A percentile compares a stretch with the other conserved stretches of the same genome.
Evolutionary conservation across 2,113 vertebrate genomes (phyloP).

Genomic region (Leucopsar rothschildi): DNA sequence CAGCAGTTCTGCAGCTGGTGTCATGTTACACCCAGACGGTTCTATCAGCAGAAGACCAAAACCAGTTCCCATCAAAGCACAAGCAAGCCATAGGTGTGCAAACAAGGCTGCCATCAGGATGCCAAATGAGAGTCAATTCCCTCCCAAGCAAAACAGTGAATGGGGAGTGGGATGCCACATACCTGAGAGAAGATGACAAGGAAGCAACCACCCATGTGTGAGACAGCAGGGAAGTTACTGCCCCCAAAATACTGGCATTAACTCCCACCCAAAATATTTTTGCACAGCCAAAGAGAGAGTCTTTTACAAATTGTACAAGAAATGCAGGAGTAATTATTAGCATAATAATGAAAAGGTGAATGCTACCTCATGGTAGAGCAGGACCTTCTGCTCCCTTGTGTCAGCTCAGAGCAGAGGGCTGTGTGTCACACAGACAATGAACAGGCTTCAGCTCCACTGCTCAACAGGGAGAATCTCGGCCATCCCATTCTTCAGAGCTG

Average conservation of each 20-base stretch:
- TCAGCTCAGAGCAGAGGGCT: neutral
- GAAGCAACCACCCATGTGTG: neutral
- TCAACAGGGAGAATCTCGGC: neutral
- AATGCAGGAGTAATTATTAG: neutral
- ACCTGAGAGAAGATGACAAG: neutral
- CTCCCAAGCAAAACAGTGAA: neutral
- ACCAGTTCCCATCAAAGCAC: neutral
- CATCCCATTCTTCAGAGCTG: neutral
- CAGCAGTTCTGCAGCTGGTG: neutral
- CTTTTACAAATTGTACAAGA: neutral
- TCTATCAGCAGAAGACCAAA: neutral
- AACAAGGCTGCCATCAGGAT: neutral
- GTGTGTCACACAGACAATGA: accelerated
- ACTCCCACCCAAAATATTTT: neutral
- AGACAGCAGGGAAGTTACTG: neutral
- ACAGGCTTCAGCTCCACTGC: neutral
- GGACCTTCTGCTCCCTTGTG: neutral
- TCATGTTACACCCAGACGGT: accelerated
- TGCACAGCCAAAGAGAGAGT: neutral
- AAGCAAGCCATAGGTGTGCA: neutral
- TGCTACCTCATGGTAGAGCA: neutral
- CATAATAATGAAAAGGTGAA: neutral
- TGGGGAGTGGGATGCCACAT: neutral
- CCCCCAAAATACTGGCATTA: neutral
- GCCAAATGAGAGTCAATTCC: neutral